These are phyloP conservation scores for Dendroctonus ponderosae DNA, from an alignment of 1,140 invertebrate genomes.

Conservation along the genomic window DNA sequence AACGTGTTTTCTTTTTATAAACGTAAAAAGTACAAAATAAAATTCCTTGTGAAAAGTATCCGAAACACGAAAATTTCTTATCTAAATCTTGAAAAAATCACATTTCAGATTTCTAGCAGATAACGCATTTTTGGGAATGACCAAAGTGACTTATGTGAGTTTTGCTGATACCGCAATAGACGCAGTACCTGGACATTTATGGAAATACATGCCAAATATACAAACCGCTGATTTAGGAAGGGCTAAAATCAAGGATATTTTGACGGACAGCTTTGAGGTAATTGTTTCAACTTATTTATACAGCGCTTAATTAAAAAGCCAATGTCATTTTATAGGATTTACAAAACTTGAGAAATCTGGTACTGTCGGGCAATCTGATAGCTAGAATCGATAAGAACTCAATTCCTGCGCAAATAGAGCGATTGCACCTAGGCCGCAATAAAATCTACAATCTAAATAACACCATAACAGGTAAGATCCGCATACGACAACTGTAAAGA, in stretches of 20 bases:
- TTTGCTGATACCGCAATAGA: constrained; percentile 70
- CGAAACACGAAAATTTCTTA: not conserved
- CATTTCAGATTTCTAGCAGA: constrained; percentile 56
- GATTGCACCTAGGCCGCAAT: constrained; percentile 72
- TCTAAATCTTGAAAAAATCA: not conserved
- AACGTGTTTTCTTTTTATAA: too few species aligned
- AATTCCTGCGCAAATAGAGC: constrained; percentile 58
- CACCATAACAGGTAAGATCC: constrained; percentile 55
- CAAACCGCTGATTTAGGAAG: constrained; percentile 71
- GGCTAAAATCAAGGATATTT: constrained; percentile 64
- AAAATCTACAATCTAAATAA: constrained; percentile 69
- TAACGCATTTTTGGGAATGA: constrained; percentile 67
- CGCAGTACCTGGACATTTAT: constrained; percentile 66
- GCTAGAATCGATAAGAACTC: constrained; percentile 43
- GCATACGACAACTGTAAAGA: not conserved
- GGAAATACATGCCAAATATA: constrained; percentile 68
- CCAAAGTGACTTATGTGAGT: constrained; percentile 68
- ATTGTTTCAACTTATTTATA: not conserved
- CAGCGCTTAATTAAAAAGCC: not conserved
- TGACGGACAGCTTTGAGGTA: constrained; percentile 63
- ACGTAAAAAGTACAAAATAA: too few species aligned
- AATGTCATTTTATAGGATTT: constrained; percentile 59
- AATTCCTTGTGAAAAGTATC: too few species aligned
- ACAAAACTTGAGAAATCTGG: constrained; percentile 63
- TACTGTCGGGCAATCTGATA: constrained; percentile 71